Conservation (phyloP, 2,797 vertebrate species). For the Clarias fuscus region DNA sequence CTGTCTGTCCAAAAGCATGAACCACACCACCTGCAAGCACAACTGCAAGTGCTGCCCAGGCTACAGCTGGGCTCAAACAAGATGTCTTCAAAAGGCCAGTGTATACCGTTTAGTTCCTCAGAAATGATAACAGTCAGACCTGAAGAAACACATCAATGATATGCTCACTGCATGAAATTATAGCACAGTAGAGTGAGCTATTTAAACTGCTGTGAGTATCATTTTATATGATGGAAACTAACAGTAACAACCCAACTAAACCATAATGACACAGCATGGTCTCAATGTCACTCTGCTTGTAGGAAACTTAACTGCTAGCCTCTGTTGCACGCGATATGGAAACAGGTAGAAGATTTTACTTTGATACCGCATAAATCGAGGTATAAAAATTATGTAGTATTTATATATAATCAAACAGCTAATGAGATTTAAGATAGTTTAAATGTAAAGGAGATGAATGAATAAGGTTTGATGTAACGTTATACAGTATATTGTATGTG, state of each 20-base stretch:
- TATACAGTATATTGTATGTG: too few relatives aligned
- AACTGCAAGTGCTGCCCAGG: constrained; percentile 52
- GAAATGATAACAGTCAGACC: neutral
- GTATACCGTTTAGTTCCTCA: neutral
- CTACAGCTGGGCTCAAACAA: neutral
- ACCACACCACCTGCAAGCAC: constrained; percentile 55
- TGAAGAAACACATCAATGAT: neutral
- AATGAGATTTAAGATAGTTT: too few relatives aligned
- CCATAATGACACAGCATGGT: neutral
- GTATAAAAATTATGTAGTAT: too few relatives aligned
- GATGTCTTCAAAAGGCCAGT: neutral
- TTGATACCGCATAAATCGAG: neutral
- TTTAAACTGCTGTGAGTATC: constrained; percentile 51
- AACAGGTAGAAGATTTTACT: neutral
- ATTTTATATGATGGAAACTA: constrained; percentile 62
- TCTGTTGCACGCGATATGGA: neutral
- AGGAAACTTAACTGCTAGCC: neutral
- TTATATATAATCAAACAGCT: neutral
- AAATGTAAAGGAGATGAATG: neutral
- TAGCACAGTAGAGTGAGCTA: constrained; percentile 14
- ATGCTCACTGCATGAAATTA: constrained; percentile 9
- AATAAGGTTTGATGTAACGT: neutral
- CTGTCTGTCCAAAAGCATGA: constrained; percentile 45
- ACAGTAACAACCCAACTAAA: constrained; percentile 29
- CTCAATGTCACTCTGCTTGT: neutral